Evolutionary conservation across 2,888 invertebrate species (phyloP), one percentile per base, ranked within the genome.

Genomic region (Nudaria mundana): DNA sequence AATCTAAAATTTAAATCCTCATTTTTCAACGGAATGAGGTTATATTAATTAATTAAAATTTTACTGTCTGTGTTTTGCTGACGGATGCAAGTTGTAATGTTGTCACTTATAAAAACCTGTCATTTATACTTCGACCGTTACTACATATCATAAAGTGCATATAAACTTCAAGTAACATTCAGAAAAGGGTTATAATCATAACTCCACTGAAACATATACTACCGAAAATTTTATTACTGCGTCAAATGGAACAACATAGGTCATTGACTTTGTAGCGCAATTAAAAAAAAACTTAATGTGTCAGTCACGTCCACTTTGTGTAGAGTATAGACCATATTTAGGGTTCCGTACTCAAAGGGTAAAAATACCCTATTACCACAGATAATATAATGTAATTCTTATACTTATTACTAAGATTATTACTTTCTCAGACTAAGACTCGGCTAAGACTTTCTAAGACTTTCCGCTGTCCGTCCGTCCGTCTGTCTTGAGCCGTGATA

Each of bases 221-320:
- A 12, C 26, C 5, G 26, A 25, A 30, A 6, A 36, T 45, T 35
- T 53, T 35, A 46, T 44, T 32, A 39, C 37, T 32, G 33, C 34
- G 11, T 6, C 35, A 53, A 56, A 50, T 49, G 22, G 41, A 38
- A 34, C 46, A 31, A 22, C 11, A 3, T 3, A 24, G 45, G 33
- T 30, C 49, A 40, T 52, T 47, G 42, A 43, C 54, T 42, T 36
- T 51, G 33, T 37, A 38, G 37, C 32, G 43, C 41, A 50, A 56
- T 57, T 53, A 57, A 23, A 42, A 41, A 26, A 36, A 39, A 14
- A n/a, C n/a, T 47, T 44, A 42, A 54, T 44, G 38, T 29, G 47
- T 37, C 23, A 3, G 38, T 47, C 58, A 57, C 51, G 58, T 57
- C 34, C 18, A n/a, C n/a, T n/a, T n/a, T n/a, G n/a, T n/a, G n/a